Evolutionary conservation across 2,113 vertebrate species (phyloP).

Genomic region (Callocephalon fimbriatum): DNA sequence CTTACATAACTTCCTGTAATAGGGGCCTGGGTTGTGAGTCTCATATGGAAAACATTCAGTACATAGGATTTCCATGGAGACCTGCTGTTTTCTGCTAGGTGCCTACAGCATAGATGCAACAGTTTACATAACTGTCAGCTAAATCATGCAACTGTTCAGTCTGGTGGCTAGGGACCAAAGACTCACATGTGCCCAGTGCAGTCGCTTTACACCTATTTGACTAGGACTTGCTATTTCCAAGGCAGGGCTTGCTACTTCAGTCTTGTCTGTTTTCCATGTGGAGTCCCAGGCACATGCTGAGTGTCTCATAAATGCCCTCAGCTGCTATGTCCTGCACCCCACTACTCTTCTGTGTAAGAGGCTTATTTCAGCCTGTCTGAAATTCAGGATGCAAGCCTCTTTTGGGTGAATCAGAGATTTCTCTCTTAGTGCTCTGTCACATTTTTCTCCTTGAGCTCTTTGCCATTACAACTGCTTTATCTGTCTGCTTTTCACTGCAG

Average conservation of each 20-base stretch:
- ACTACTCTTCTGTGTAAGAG: not conserved
- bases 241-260: not conserved
- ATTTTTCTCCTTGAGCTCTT: not conserved
- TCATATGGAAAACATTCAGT: not conserved
- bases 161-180: not conserved
- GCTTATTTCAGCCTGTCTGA: not conserved
- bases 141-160: not conserved
- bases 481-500: constrained; percentile 9
- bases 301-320: not conserved
- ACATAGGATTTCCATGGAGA: not conserved
- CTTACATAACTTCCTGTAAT: not conserved
- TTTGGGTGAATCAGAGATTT: not conserved
- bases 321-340: not conserved
- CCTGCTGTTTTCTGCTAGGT: not conserved
- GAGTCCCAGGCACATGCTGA: not conserved
- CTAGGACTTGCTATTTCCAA: not conserved
- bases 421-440: not conserved
- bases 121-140: not conserved
- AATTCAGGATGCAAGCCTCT: not conserved
- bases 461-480: not conserved
- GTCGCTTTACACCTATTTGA: not conserved
- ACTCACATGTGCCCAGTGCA: fast-evolving
- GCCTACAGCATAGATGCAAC: not conserved
- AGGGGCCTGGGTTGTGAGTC: not conserved
- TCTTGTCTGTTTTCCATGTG: not conserved